Percentiles rank a stretch among this genome's conserved stretches.
phyloP scores from a whole-genome alignment of 2,113 vertebrate genomes.

The Archocentrus centrarchus region DNA sequence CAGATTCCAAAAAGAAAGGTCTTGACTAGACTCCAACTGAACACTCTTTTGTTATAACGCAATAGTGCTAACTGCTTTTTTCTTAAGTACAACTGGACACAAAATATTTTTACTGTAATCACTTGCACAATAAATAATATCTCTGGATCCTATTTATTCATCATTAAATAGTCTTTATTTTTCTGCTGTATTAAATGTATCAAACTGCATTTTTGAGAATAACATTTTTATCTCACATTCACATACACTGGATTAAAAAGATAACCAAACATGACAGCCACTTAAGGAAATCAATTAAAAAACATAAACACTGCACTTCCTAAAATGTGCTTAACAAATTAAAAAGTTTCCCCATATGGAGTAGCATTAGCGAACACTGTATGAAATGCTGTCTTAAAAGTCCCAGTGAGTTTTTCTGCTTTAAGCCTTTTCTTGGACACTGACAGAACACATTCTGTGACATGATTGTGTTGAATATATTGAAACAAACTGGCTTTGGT shows the following conservation, averaged over 20 bases:
- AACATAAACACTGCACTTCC: background rate
- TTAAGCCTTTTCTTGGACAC: background rate
- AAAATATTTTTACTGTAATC: no score
- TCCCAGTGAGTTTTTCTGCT: background rate
- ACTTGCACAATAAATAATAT: no score
- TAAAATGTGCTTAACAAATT: background rate
- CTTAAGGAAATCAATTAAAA: no score
- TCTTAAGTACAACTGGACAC: no score
- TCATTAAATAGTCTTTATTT: no score
- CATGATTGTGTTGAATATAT: background rate
- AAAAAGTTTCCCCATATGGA: background rate
- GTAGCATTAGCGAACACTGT: background rate
- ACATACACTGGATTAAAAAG: background rate
- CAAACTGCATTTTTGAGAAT: no score
- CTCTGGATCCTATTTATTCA: no score
- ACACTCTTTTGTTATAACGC: no score
- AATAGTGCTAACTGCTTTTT: no score
- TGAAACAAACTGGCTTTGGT: background rate
- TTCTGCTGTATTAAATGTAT: no score
- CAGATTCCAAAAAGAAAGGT: no score
- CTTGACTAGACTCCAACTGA: no score
- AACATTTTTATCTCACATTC: background rate
- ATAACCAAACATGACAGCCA: background rate
- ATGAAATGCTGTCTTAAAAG: background rate
- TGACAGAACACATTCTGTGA: background rate